Evolutionary conservation across 2,113 vertebrate genomes (phyloP), one percentile per base, ranked within the genome.

Genomic region (Amblyopsis rosae): DNA sequence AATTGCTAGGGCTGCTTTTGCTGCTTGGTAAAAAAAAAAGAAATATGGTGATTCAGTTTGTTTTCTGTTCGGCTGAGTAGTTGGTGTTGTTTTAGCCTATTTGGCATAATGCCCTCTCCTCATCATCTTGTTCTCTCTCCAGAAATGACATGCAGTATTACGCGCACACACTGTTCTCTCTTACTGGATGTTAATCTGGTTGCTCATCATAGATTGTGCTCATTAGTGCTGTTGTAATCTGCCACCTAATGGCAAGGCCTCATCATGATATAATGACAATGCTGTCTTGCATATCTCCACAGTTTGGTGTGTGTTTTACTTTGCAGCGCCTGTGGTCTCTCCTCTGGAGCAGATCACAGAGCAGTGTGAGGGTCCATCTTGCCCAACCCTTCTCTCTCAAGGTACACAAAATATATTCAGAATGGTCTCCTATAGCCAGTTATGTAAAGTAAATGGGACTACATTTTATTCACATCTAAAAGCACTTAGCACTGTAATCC

Each of bases 301-400:
- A 91, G 90, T 73, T 87, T 66, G 75, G 81, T 10, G 12, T 86
- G 1, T 54, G 60, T 60, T 77, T 86, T 67, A 26, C 83, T 50
- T 53, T 89, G 67, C 60, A 41, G 51, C 82, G 79, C 79, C 67
- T 89, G 13, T 67, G 74, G 63, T 87, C 80, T 47, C 13, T 87
- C 55, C 59, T 82, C 0, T 87, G 74, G 65, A 65, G 6, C 11
- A 75, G 9, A 45, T 80, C 67, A 0, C 77, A 33, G 3, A 91
- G 94, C 72, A 88, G 82, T 3, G 88, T 90, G 69, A 92, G 93
- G 12, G 89, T 98, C 67, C 94, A 98, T 70, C 82, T 99, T 0
- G 91, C 89, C 1, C 95, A 96, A 84, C 94, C 96, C 9, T 96
- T 96, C 88, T 98, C 95, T 82, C 71, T 98, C 11, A 93, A 91